Percentiles rank a stretch among this genome's conserved stretches.
Evolutionary conservation across 2,888 invertebrate species (phyloP).

Genomic region (Hypolimnas misippus): DNA sequence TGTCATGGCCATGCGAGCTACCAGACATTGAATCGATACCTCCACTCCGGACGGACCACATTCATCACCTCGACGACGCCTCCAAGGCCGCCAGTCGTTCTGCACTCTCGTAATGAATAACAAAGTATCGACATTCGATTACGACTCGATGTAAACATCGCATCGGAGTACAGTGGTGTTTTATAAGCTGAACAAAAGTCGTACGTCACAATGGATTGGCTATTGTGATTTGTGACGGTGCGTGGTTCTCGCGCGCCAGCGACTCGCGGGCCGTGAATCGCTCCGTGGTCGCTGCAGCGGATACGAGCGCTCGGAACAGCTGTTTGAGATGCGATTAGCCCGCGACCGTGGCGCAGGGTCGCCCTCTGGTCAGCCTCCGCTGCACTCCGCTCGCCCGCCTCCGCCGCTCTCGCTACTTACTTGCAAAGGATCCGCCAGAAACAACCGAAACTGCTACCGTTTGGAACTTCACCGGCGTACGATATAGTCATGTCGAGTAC

Average conservation of each 20-base stretch:
- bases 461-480: slow-evolving; percentile 95
- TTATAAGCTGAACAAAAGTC: slow-evolving; percentile 52
- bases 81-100: slow-evolving; percentile 54
- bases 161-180: slow-evolving; percentile 39
- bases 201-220: slow-evolving; percentile 57
- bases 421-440: slow-evolving; percentile 95
- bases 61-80: slow-evolving; percentile 53
- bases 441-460: slow-evolving; percentile 96
- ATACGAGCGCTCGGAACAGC: slow-evolving; percentile 62
- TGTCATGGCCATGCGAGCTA: slow-evolving; percentile 64
- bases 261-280: too few species aligned
- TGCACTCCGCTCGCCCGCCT: slow-evolving; percentile 5
- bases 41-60: slow-evolving; percentile 53
- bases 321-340: slow-evolving; percentile 54
- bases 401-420: slow-evolving; percentile 80
- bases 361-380: slow-evolving; percentile 34
- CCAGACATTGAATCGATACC: slow-evolving; percentile 54
- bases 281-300: slow-evolving; percentile 47
- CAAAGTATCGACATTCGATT: slow-evolving; percentile 50
- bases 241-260: slow-evolving; percentile 6
- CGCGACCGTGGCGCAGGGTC: slow-evolving; percentile 47
- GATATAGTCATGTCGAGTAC: slow-evolving; percentile 91
- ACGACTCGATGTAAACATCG: slow-evolving; percentile 48
- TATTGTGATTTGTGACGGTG: slow-evolving; percentile 51
- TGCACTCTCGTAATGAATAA: slow-evolving; percentile 44